Conservation (phyloP, 2,797 vertebrate species). For the Simalia tracyae region DNA sequence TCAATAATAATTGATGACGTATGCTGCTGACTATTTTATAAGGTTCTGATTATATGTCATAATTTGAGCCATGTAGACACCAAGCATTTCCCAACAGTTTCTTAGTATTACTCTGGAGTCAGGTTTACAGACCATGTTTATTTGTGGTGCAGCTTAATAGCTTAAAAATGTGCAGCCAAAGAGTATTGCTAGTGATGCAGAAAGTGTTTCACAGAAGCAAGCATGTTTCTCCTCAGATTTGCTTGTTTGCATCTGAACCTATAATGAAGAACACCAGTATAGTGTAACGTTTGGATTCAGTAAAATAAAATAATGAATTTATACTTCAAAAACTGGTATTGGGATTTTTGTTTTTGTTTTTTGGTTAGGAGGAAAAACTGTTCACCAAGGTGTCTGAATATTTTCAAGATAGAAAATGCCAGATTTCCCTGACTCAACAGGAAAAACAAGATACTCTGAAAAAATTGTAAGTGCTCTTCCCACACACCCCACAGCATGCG, state of each 20-base stretch:
- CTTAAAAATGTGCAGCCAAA: constrained; percentile 47
- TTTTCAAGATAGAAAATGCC: constrained; percentile 63
- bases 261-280: constrained; percentile 66
- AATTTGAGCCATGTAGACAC: constrained; percentile 56
- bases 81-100: constrained; percentile 61
- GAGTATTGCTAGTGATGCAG: constrained; percentile 45
- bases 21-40: constrained; percentile 49
- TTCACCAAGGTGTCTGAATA: constrained; percentile 65
- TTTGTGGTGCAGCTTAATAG: constrained; percentile 56
- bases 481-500: not conserved
- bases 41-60: constrained; percentile 61
- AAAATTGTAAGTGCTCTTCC: constrained; percentile 66
- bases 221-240: constrained; percentile 41
- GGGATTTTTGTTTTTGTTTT: constrained; percentile 53
- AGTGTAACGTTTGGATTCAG: constrained; percentile 53
- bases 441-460: constrained; percentile 68
- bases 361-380: constrained; percentile 66
- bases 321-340: constrained; percentile 63
- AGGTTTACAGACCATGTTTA: constrained; percentile 59
- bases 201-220: constrained; percentile 52
- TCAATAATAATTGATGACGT: constrained; percentile 50
- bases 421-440: constrained; percentile 51
- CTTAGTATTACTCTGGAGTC: constrained; percentile 62
- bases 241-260: constrained; percentile 53
- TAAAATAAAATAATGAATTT: constrained; percentile 52